Base-by-base conservation (phyloP, 2,888 invertebrate species). In the Hartigia nigra region DNA sequence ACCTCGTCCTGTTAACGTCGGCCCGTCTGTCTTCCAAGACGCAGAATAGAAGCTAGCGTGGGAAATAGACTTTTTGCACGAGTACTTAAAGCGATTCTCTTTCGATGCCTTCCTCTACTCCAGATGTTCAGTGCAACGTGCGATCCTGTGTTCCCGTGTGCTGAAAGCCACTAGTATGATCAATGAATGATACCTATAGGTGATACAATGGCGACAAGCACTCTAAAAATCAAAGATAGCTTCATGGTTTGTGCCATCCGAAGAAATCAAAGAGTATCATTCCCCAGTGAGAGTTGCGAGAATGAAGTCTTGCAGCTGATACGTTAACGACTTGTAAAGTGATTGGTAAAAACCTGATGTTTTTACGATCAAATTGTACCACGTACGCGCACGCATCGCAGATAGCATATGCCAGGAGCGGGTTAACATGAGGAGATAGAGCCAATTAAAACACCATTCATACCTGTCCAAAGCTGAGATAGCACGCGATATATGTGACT, bases 361-460 rank as follows among this genome's bases (percentile, higher is more conserved):
- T 55, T 55, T 55, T 55, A 55, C 23, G 39, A 55, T 55, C 39
- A 23, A 55, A 55, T 55, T 55, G 39, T 55, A 55, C 23, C 39
- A 55, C 39, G 39, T 55, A 55, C 39, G 39, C 39, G 39, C 39
- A 55, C 39, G 39, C 39, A 55, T 55, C 23, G 39, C 5, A 23
- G 39, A 55, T 55, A 55, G 39, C 39, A 55, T 55, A 55, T 55
- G 39, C 39, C 39, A 55, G 23, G 23, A 55, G 39, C 39, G 39
- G 39, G 70, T 69, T 76, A 74, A 75, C 74, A 74, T 72, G 36
- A 12, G 34, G 31, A 72, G 69, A 34, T 37, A 55, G 39, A 80
- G 74, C 80, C 78, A 81, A 81, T 81, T 81, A 80, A 81, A 80
- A 80, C 76, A 76, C 81, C 81, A 81, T 81, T 81, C 78, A 78